Percentiles rank a stretch among this genome's conserved stretches.
These are phyloP conservation scores for Enteromius treurensis DNA, from an alignment of 2,797 vertebrate species.

Conservation along the genomic window DNA sequence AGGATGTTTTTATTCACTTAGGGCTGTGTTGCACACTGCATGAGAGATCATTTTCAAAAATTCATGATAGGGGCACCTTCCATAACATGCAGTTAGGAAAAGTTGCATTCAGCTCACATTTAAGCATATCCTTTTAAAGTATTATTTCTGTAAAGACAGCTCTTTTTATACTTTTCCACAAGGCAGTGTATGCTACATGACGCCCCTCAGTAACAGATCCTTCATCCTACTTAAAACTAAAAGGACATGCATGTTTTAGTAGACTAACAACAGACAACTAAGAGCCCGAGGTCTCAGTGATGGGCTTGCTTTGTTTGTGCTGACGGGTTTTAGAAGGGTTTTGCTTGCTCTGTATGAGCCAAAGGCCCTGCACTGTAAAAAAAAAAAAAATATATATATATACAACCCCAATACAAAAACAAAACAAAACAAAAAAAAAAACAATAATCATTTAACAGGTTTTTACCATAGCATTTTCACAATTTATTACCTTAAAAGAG, in stretches of 20 bases:
- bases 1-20: too few species aligned
- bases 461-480: too few species aligned
- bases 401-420: too few species aligned
- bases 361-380: background rate
- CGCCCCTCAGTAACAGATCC: background rate
- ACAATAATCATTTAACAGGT: too few species aligned
- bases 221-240: background rate
- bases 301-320: background rate
- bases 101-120: background rate
- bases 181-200: background rate
- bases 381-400: too few species aligned
- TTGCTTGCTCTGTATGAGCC: background rate
- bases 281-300: background rate
- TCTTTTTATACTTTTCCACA: background rate
- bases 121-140: background rate
- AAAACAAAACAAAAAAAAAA: too few species aligned
- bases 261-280: background rate
- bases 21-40: too few species aligned
- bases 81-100: background rate
- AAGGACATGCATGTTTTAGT: background rate
- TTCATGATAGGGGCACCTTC: too few species aligned
- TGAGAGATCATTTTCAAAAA: too few species aligned
- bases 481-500: too few species aligned
- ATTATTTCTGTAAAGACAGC: background rate
- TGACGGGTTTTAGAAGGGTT: background rate